These are phyloP conservation scores for Sarcophaga subvicina DNA, from an alignment of 2,888 invertebrate genomes.

Conservation along the genomic window DNA sequence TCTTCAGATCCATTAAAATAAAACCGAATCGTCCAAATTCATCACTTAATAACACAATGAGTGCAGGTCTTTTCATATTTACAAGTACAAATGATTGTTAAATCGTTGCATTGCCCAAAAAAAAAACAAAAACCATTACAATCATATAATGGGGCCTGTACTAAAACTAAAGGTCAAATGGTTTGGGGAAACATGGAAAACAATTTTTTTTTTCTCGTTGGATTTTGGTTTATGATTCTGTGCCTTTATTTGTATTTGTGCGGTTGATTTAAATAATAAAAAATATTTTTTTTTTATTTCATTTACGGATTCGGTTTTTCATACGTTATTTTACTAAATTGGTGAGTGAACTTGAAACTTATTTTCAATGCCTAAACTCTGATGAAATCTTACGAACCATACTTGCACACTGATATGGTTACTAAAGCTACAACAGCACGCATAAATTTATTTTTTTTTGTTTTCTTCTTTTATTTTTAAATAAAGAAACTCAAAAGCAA, in stretches of 20 bases:
- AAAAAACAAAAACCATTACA: neutral
- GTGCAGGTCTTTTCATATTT: neutral
- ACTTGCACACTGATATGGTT: neutral
- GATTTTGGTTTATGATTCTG: conserved; percentile 23
- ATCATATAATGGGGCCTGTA: neutral
- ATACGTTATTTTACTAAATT: conserved; percentile 44
- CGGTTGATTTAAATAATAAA: neutral
- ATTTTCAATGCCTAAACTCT: conserved; percentile 66
- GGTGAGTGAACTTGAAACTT: conserved; percentile 67
- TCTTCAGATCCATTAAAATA: neutral
- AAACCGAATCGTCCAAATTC: neutral
- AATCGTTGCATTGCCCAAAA: neutral
- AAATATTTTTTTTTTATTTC: conserved; percentile 25
- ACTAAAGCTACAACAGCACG: neutral
- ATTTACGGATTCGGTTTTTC: neutral
- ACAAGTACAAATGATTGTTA: neutral
- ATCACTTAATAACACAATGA: no score
- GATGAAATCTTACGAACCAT: conserved; percentile 62
- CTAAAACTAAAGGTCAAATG: neutral
- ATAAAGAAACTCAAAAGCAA: neutral
- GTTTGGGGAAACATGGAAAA: neutral
- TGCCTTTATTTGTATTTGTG: neutral
- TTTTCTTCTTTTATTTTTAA: neutral
- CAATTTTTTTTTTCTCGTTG: no score
- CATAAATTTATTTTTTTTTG: neutral